phyloP scores from a whole-genome alignment of 2,113 vertebrate species.

The Rhynchomys soricoides region DNA sequence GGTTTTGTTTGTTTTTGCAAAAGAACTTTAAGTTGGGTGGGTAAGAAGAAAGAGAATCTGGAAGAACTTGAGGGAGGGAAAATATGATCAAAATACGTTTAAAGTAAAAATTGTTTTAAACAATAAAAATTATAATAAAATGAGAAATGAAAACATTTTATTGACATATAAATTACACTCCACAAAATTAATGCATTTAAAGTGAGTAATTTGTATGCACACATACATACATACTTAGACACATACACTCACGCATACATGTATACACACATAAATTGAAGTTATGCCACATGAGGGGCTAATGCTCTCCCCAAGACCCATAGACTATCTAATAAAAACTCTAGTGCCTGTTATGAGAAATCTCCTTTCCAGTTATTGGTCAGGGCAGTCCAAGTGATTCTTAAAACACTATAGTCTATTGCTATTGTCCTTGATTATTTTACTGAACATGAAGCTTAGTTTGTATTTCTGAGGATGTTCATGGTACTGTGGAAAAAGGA shows the following conservation, averaged over 20 bases:
- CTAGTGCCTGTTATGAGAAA: background rate
- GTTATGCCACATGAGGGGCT: background rate
- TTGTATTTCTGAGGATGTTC: background rate
- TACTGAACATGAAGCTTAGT: background rate
- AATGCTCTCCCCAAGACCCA: background rate
- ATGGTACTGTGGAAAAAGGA: background rate
- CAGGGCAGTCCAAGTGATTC: background rate
- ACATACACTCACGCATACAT: background rate
- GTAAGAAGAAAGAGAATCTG: too few relatives aligned
- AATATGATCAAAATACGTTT: background rate
- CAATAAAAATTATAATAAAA: background rate
- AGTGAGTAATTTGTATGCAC: background rate
- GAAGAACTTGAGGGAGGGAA: background rate
- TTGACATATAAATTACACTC: background rate
- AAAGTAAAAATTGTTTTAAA: background rate
- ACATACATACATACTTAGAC: background rate
- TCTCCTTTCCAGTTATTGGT: background rate
- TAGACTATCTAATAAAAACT: background rate
- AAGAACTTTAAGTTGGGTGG: background rate
- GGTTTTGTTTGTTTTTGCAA: background rate
- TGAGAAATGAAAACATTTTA: background rate
- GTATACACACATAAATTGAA: background rate
- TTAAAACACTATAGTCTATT: background rate
- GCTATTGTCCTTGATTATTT: background rate
- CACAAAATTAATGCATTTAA: background rate